These are phyloP conservation scores for Calephelis virginiensis DNA, from an alignment of 1,140 invertebrate species.

Conservation along the genomic window DNA sequence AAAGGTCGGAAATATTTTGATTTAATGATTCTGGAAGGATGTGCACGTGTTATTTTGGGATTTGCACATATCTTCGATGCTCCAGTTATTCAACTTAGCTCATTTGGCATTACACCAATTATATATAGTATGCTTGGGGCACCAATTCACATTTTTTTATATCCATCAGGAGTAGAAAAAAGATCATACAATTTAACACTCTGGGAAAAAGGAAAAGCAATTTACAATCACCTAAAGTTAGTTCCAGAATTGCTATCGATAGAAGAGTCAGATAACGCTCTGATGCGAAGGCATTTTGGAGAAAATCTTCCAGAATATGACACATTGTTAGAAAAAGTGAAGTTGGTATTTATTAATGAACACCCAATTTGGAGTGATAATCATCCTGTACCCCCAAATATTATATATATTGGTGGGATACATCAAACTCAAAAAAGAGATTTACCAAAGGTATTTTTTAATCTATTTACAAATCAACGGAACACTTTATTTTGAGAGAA, in stretches of 20 bases:
- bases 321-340: constrained; percentile 69
- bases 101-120: constrained; percentile 30
- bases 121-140: constrained; percentile 34
- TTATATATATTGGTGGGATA: constrained; percentile 70
- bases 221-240: constrained; percentile 35
- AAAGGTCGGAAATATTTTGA: constrained; percentile 17
- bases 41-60: background rate
- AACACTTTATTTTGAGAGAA: too few species aligned
- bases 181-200: constrained; percentile 32
- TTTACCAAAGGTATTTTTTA: constrained; percentile 35
- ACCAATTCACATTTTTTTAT: constrained; percentile 32
- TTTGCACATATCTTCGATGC: constrained; percentile 31
- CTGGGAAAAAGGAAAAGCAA: constrained; percentile 32
- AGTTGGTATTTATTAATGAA: constrained; percentile 77
- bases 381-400: constrained; percentile 4
- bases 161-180: constrained; percentile 30
- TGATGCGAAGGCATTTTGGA: constrained; percentile 62
- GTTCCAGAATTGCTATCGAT: constrained; percentile 28
- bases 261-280: constrained; percentile 38
- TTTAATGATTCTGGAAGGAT: constrained; percentile 17
- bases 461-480: too few species aligned
- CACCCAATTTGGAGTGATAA: constrained; percentile 43
- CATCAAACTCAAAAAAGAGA: constrained; percentile 58
- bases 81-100: constrained; percentile 46
- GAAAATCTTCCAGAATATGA: constrained; percentile 47